Conservation (phyloP, 1,140 invertebrate genomes). For the Charaxes varanes region DNA sequence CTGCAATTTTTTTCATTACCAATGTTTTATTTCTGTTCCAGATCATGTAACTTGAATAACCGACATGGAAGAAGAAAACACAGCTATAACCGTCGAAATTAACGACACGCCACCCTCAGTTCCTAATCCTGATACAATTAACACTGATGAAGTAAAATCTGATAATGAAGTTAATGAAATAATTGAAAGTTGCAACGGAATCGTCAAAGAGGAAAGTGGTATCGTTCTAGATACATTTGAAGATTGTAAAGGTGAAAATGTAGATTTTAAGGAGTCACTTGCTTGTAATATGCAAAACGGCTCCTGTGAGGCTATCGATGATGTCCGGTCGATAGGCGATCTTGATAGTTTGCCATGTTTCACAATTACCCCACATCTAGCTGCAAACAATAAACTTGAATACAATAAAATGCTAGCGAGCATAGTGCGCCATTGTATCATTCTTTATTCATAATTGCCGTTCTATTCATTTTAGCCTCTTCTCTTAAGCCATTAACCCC, state of each 20-base stretch:
- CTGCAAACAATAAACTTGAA: too few relatives aligned
- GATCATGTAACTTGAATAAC: constrained; percentile 55
- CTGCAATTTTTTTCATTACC: constrained; percentile 14
- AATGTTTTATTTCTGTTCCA: constrained; percentile 43
- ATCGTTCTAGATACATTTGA: constrained; percentile 28
- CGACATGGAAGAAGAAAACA: constrained; percentile 54
- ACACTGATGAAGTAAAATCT: constrained; percentile 23
- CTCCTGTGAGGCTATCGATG: constrained; percentile 52
- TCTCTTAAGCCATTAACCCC: too few relatives aligned
- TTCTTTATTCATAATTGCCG: too few relatives aligned
- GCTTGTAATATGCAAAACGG: constrained; percentile 46
- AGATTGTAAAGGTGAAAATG: constrained; percentile 34
- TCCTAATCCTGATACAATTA: constrained; percentile 21
- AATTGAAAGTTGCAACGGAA: constrained; percentile 25
- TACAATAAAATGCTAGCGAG: too few relatives aligned
- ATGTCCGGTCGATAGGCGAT: constrained; percentile 52
- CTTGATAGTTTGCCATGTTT: constrained; percentile 61
- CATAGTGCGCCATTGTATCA: too few relatives aligned
- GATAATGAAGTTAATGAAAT: constrained; percentile 24
- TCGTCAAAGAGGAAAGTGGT: constrained; percentile 42
- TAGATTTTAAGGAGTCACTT: constrained; percentile 37
- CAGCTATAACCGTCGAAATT: constrained; percentile 26
- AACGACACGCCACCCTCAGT: constrained; percentile 22
- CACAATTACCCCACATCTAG: too few relatives aligned
- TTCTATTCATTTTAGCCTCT: too few relatives aligned